A percentile compares a stretch with the other conserved stretches of the same genome.
Conservation (phyloP, 1,140 invertebrate genomes). For the Teleogryllus occipitalis region DNA sequence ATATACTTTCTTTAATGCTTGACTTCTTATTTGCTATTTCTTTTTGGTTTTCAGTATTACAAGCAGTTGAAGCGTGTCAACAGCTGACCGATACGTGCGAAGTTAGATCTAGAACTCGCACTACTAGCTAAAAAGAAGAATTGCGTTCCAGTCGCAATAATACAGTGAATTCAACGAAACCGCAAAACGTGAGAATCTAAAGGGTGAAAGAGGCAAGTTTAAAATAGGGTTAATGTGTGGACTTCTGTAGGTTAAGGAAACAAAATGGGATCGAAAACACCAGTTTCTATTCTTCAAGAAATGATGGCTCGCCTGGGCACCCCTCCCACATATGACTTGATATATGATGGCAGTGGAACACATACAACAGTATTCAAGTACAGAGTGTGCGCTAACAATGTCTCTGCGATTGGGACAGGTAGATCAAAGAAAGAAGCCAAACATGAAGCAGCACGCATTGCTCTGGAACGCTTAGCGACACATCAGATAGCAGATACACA, state of each 20-base stretch:
- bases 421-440: constrained; percentile 64
- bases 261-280: constrained; percentile 45
- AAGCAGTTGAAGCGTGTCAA: too few species aligned
- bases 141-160: too few species aligned
- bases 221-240: too few species aligned
- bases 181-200: too few species aligned
- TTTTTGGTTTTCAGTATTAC: neutral
- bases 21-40: neutral
- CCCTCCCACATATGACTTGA: constrained; percentile 57
- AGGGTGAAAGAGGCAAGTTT: too few species aligned
- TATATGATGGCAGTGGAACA: constrained; percentile 57
- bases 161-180: too few species aligned
- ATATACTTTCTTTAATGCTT: neutral
- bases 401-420: constrained; percentile 45
- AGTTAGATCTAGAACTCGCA: too few species aligned
- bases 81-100: too few species aligned
- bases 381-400: constrained; percentile 40
- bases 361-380: constrained; percentile 65
- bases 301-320: constrained; percentile 51
- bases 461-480: constrained; percentile 38
- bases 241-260: too few species aligned
- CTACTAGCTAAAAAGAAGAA: too few species aligned
- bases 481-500: too few species aligned
- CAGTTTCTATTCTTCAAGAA: constrained; percentile 64
- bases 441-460: constrained; percentile 52